Evolutionary conservation across 2,797 vertebrate species (phyloP).

Genomic region (Hydrolagus colliei): DNA sequence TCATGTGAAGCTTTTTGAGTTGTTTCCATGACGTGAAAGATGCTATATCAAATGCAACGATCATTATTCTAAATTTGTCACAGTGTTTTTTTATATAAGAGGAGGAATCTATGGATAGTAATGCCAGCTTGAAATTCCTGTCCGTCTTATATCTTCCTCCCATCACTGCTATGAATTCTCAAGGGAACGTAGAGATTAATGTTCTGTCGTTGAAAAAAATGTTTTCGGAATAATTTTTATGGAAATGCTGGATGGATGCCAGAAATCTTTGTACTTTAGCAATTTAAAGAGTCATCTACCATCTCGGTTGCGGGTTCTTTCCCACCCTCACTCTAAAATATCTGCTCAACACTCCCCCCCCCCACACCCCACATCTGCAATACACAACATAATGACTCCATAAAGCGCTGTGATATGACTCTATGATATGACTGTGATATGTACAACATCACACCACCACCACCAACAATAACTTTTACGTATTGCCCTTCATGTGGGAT

Average conservation of each 20-base stretch:
- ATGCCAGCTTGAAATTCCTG: not conserved
- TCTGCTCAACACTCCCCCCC: not conserved
- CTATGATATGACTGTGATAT: no score
- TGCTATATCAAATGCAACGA: no score
- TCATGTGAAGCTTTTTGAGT: no score
- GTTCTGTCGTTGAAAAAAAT: not conserved
- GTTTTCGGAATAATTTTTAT: not conserved
- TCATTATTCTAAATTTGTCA: no score
- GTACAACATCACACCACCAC: no score
- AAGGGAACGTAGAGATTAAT: not conserved
- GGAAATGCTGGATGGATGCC: slow-evolving; percentile 16
- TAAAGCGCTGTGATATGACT: no score
- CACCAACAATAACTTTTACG: no score
- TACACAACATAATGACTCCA: not conserved
- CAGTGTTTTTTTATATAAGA: no score
- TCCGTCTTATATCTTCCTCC: slow-evolving; percentile 6
- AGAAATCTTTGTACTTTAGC: slow-evolving; percentile 16
- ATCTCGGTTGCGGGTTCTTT: not conserved
- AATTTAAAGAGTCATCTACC: not conserved
- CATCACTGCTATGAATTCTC: not conserved
- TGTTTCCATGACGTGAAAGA: no score
- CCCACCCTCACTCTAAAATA: not conserved
- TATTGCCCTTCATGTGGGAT: no score
- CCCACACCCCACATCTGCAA: not conserved
- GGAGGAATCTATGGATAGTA: no score